Evolutionary conservation across 2,113 vertebrate species (phyloP).

Genomic region (Ptilonorhynchus violaceus): DNA sequence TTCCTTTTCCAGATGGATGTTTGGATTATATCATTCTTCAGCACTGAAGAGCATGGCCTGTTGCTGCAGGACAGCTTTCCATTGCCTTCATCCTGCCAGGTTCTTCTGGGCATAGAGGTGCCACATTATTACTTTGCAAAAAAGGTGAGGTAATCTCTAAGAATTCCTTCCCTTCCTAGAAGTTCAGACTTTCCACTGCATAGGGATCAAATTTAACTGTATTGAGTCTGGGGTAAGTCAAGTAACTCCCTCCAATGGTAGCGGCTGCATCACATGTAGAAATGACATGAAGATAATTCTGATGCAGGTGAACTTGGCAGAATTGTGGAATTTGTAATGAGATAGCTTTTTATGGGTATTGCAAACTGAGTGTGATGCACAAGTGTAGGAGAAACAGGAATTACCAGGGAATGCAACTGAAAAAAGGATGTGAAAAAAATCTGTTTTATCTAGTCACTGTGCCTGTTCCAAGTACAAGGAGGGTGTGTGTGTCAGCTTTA

Average conservation of each 20-base stretch:
- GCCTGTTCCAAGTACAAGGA: background rate
- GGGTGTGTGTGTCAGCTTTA: background rate
- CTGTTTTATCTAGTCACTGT: background rate
- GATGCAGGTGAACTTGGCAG: background rate
- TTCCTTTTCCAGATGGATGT: conserved; percentile 76
- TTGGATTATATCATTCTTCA: conserved; percentile 88
- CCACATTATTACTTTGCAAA: conserved; percentile 92
- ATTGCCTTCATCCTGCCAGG: conserved; percentile 76
- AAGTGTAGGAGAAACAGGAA: background rate
- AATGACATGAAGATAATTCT: background rate
- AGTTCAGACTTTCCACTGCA: background rate
- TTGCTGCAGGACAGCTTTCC: conserved; percentile 88
- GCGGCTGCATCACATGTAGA: background rate
- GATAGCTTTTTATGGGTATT: background rate
- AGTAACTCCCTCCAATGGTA: background rate
- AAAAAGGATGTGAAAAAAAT: background rate
- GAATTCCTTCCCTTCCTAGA: background rate
- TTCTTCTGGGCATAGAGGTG: conserved; percentile 86
- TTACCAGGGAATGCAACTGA: background rate
- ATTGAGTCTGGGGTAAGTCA: background rate
- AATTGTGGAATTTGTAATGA: background rate
- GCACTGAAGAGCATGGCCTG: conserved; percentile 89
- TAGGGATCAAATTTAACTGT: background rate
- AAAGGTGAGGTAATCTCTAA: conserved; percentile 77
- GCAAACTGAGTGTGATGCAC: rapidly evolving